Conservation (phyloP, 2,888 invertebrate species). For the Drosophila prolongata region DNA sequence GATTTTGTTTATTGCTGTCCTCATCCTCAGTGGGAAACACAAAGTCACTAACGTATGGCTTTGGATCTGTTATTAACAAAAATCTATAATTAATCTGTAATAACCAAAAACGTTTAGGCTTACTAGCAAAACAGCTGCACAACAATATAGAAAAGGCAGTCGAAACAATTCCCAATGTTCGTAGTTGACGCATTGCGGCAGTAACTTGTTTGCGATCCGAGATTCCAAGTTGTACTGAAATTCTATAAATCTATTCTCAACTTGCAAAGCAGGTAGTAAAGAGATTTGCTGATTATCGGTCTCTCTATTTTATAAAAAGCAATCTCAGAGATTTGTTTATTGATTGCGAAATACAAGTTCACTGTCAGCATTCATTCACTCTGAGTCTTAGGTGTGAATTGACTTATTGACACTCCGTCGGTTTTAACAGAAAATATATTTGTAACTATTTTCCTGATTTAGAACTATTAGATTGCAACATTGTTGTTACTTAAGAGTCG, state of each 20-base stretch:
- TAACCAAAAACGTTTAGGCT: not conserved
- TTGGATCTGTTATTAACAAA: not conserved
- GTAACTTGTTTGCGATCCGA: conserved; percentile 25
- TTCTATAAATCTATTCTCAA: not conserved
- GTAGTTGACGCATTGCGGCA: conserved; percentile 9
- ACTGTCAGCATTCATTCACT: not conserved
- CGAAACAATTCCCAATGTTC: not conserved
- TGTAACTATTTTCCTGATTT: too few species aligned
- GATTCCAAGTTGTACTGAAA: conserved; percentile 11
- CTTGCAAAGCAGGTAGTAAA: not conserved
- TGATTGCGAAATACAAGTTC: not conserved
- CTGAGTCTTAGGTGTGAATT: not conserved
- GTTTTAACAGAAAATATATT: too few species aligned
- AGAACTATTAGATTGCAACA: too few species aligned
- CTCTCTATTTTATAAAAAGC: not conserved
- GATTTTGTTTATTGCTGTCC: too few species aligned
- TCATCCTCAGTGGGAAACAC: conserved; percentile 19
- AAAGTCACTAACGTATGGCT: conserved; percentile 22
- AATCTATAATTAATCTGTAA: not conserved
- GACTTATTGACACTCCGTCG: not conserved
- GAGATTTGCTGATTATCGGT: not conserved
- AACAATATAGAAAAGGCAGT: not conserved
- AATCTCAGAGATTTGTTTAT: not conserved
- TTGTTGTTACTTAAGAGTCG: too few species aligned
- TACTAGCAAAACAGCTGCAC: not conserved